phyloP scores from a whole-genome alignment of 2,888 invertebrate genomes.

The Lepidochitona cinerea region DNA sequence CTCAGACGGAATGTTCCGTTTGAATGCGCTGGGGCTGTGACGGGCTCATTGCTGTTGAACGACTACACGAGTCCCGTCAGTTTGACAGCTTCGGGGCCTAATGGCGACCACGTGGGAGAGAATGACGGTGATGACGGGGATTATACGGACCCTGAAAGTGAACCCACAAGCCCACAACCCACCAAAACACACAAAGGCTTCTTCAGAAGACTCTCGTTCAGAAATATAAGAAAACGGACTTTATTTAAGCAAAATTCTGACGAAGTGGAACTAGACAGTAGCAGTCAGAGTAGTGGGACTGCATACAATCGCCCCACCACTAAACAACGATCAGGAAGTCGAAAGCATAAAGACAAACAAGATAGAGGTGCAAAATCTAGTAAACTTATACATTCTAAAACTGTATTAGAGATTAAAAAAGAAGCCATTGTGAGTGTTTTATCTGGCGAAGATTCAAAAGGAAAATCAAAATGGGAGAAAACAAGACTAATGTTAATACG shows the following conservation, averaged over 20 bases:
- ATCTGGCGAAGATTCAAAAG: constrained; percentile 84
- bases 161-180: constrained; percentile 17
- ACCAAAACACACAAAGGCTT: constrained; percentile 79
- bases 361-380: constrained; percentile 37
- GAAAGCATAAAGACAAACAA: constrained; percentile 43
- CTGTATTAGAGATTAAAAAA: constrained; percentile 73
- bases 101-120: neutral
- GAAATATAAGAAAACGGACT: constrained; percentile 78
- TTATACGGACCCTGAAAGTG: constrained; percentile 32
- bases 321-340: neutral
- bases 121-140: constrained; percentile 24
- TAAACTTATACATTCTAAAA: constrained; percentile 25
- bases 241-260: constrained; percentile 93
- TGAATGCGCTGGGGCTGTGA: neutral
- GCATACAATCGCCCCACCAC: constrained; percentile 32
- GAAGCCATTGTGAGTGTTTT: constrained; percentile 95
- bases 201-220: constrained; percentile 82
- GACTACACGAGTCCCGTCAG: neutral
- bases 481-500: constrained; percentile 92
- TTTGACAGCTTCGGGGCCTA: neutral
- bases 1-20: constrained; percentile 16
- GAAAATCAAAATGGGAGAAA: constrained; percentile 93
- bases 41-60: neutral
- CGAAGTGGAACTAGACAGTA: constrained; percentile 78
- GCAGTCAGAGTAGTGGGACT: constrained; percentile 17